phyloP scores from a whole-genome alignment of 2,888 invertebrate species.

The Drosophila atripex region DNA sequence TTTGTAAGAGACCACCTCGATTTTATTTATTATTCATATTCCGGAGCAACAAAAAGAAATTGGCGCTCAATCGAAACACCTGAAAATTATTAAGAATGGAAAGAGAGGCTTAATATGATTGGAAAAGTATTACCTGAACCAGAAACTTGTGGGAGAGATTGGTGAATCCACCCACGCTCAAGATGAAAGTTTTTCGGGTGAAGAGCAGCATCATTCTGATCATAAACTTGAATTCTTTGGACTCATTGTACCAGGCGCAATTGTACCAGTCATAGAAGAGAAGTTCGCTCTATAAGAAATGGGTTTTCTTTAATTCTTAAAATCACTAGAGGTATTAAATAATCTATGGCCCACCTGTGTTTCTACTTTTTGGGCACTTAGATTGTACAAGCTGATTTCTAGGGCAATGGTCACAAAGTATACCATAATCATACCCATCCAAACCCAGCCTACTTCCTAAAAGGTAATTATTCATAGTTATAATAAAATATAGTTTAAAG shows the following conservation, averaged over 20 bases:
- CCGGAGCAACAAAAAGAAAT: slow-evolving; percentile 72
- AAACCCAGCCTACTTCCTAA: slow-evolving; percentile 62
- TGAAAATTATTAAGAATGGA: slow-evolving; percentile 13
- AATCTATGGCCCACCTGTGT: slow-evolving; percentile 46
- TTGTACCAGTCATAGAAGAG: slow-evolving; percentile 71
- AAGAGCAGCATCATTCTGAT: slow-evolving; percentile 77
- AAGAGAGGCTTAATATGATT: background rate
- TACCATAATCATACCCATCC: slow-evolving; percentile 67
- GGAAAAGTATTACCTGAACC: slow-evolving; percentile 54
- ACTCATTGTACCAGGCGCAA: slow-evolving; percentile 78
- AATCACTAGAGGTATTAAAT: background rate
- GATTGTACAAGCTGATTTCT: slow-evolving; percentile 66
- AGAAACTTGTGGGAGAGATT: slow-evolving; percentile 75
- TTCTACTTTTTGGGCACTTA: slow-evolving; percentile 65
- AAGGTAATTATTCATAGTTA: too few species aligned
- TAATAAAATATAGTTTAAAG: accelerated
- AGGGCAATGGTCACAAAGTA: slow-evolving; percentile 61
- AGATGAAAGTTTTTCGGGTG: slow-evolving; percentile 53
- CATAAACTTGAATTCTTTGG: slow-evolving; percentile 66
- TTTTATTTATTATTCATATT: slow-evolving; percentile 66
- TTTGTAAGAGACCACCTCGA: slow-evolving; percentile 50
- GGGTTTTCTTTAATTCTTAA: background rate
- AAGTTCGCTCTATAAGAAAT: slow-evolving; percentile 64
- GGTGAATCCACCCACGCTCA: slow-evolving; percentile 76
- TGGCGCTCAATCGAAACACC: slow-evolving; percentile 76